Conservation (phyloP, 2,888 invertebrate genomes). For the Catonia carolina region DNA sequence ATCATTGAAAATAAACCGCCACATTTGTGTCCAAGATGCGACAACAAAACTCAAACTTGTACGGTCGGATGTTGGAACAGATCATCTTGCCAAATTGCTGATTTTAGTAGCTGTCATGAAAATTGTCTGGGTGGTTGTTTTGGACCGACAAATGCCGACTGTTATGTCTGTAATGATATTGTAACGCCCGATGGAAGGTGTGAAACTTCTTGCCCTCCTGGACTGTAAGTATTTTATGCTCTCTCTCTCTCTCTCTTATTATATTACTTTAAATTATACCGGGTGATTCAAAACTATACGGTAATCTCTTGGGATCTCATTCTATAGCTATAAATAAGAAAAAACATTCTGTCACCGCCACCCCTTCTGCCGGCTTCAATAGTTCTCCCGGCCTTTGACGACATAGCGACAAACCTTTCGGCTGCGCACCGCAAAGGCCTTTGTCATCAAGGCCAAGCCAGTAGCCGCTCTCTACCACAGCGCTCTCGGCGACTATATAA, state of each 20-base stretch:
- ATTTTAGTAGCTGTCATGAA: conserved; percentile 54
- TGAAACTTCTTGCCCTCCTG: conserved; percentile 52
- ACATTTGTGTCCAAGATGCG: conserved; percentile 23
- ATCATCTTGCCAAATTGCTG: conserved; percentile 30
- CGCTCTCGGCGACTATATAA: too few species aligned
- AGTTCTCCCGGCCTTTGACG: too few species aligned
- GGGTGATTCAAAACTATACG: too few species aligned
- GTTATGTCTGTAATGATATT: conserved; percentile 32
- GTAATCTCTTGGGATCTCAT: too few species aligned
- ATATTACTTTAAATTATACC: conserved; percentile 21
- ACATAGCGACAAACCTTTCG: too few species aligned
- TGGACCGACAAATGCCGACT: conserved; percentile 30
- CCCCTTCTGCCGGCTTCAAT: too few species aligned
- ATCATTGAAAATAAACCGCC: conserved; percentile 38
- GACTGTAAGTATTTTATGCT: conserved; percentile 51
- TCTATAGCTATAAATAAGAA: too few species aligned
- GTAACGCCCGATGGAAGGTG: conserved; percentile 28
- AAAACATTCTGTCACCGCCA: too few species aligned
- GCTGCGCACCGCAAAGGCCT: too few species aligned
- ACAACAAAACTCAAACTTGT: conserved; percentile 21
- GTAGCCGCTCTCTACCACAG: too few species aligned
- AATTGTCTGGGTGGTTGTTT: conserved; percentile 76
- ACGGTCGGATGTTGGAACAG: conserved; percentile 43
- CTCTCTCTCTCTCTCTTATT: not conserved
- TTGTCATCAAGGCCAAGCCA: too few species aligned